Evolutionary conservation across 2,888 invertebrate species (phyloP), one percentile per base, ranked within the genome.

Genomic region (Coenonympha glycerion): DNA sequence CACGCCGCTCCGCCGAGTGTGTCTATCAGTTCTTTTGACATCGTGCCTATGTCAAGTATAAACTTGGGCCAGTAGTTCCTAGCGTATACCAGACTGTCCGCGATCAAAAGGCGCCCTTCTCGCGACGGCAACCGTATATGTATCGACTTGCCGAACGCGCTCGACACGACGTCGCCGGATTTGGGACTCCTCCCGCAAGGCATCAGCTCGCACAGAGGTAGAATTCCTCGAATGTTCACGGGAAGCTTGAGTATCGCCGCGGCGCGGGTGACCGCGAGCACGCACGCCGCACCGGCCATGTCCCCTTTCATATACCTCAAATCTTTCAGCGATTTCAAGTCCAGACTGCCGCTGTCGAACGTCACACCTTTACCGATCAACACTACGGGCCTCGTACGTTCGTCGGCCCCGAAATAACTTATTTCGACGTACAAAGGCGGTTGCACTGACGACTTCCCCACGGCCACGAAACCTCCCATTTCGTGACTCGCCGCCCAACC

Each of bases 201-300:
- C 90, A 95, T 91, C 68, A 95, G 91, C 71, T 96, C 95, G 70
- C 92, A 92, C 6, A 95, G 79, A 0, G 95, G 95, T 51, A 94
- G 89, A 46, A 94, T 89, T 1, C 92, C 94, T 68, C 91, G 76
- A 33, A 95, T 88, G 70, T 95, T 93, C 33, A 94, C 76, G 2
- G 93, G 93, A 9, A 94, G 74, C 55, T 91, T 89, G 0, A 95
- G 85, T 13, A 89, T 83, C 2, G 94, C 92, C 0, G 92, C 91
- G 0, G 94, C 91, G 46, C 91, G 86, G 41, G 92, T 89, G 2
- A 92, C 88, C 0, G 92, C 92, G 3, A 93, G 85, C 2, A 93
- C 92, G 64, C 92, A 91, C 0, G 95, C 95, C 0, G 95, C 95
- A 1, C 95, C 95, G 0, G 93, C 93, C 95, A 95, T 95, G 66